These are phyloP conservation scores for Tyria jacobaeae DNA, from an alignment of 2,888 invertebrate species.

Conservation along the genomic window DNA sequence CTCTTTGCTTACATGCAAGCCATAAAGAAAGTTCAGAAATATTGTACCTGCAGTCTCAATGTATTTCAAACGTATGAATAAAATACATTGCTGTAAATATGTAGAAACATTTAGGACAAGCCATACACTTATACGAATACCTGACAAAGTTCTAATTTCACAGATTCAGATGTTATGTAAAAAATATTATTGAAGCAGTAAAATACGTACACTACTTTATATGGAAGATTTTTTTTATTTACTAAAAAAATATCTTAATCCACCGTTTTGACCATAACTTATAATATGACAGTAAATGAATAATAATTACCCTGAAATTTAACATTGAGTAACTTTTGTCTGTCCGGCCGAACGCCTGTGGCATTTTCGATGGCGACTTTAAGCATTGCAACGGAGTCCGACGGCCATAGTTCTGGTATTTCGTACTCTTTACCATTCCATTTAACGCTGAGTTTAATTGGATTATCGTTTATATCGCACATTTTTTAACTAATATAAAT, in stretches of 20 bases:
- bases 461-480: slow-evolving; percentile 81
- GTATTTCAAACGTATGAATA: neutral
- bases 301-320: slow-evolving; percentile 93
- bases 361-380: slow-evolving; percentile 94
- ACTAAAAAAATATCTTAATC: neutral
- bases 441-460: slow-evolving; percentile 90
- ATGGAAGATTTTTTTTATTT: neutral
- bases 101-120: too few species aligned
- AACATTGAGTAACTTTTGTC: slow-evolving; percentile 97
- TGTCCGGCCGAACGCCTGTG: slow-evolving; percentile 96
- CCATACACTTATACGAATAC: neutral
- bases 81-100: neutral
- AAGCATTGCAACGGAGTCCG: slow-evolving; percentile 93
- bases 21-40: neutral
- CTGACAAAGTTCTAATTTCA: neutral
- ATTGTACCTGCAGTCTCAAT: neutral
- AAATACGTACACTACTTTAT: neutral
- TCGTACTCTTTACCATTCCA: slow-evolving; percentile 97
- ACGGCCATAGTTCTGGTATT: slow-evolving; percentile 90
- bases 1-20: neutral
- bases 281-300: slow-evolving; percentile 17
- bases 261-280: neutral
- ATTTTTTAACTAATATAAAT: slow-evolving; percentile 63
- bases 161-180: neutral
- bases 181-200: neutral